Evolutionary conservation across 2,113 vertebrate species (phyloP).

Genomic region (Lepus europaeus): DNA sequence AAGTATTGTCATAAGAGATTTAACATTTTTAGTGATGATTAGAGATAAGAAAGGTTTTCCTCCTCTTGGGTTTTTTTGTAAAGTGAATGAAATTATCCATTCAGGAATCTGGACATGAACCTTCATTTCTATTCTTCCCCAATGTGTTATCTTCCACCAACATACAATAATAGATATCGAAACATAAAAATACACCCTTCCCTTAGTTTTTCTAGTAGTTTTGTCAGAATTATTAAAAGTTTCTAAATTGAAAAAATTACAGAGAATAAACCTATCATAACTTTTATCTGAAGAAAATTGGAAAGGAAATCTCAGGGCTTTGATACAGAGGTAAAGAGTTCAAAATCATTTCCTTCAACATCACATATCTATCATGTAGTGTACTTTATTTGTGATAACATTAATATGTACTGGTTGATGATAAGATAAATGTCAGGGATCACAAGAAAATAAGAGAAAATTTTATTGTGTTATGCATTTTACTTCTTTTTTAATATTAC

Average conservation of each 20-base stretch:
- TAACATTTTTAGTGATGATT: too few relatives aligned
- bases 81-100: too few relatives aligned
- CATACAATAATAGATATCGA: too few relatives aligned
- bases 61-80: too few relatives aligned
- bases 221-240: too few relatives aligned
- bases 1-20: too few relatives aligned
- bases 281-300: constrained; percentile 53
- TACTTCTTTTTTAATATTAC: constrained; percentile 57
- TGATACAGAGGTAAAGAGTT: constrained; percentile 3
- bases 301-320: neutral
- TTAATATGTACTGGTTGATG: constrained; percentile 57
- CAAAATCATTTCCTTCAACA: neutral
- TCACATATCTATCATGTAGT: neutral
- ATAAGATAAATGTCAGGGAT: neutral
- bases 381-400: neutral
- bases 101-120: too few relatives aligned
- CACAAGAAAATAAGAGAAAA: constrained; percentile 59
- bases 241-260: neutral
- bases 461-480: neutral
- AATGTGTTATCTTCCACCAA: too few relatives aligned
- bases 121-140: too few relatives aligned
- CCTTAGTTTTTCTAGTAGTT: too few relatives aligned
- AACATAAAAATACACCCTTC: too few relatives aligned
- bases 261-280: neutral
- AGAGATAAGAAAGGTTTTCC: too few relatives aligned